Evolutionary conservation across 2,888 invertebrate species (phyloP), one percentile per base, ranked within the genome.

Genomic region (Trileptium ribeirensis): DNA sequence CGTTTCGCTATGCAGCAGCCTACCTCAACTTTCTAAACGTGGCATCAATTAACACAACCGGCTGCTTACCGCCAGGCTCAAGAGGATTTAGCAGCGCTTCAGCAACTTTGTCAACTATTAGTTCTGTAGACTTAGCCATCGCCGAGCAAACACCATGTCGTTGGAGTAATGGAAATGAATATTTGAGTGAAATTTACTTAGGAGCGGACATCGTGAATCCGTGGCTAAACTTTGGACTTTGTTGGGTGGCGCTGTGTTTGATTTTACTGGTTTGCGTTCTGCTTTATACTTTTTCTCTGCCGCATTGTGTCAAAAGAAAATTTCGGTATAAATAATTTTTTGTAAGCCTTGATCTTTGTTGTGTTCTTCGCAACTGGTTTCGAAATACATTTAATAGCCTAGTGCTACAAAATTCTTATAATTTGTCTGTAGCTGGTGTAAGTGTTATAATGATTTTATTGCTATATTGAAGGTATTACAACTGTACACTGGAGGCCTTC

Each of bases 1-100:
- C 94, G 89, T 92, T 93, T 0, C 92, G 94, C 8, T 95, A 94
- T 88, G 93, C 93, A 0, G 93, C 94, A 0, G 92, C 94, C 37
- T 24, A 31, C 15, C 64, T 79, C 1, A 34, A 80, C 15, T 33
- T 37, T 31, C 31, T 64, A n/a, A 33, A 37, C 29, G 29, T 29
- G 40, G 15, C 34, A 51, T 3, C 29, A 29, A 64, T 78, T 67
- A 78, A 40, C 1, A 67, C 2, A 37, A 81, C 78, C 19, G 1
- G 24, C n/a, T 81, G 81, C 67, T 29, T 40, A 19, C 78, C 78
- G 2, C 67, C 64, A 1, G 37, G 40, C 24, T 3, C n/a, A 51
- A 51, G 51, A 51, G 51, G 8, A 51, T 24, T 24, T 51, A 24
- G 51, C 51, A 8, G 8, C 24, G 51, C 24, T 51, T 24, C 8